Percentiles rank a stretch among this genome's conserved stretches.
Evolutionary conservation across 2,888 invertebrate species (phyloP).

Genomic region (Cosmia pyralina): DNA sequence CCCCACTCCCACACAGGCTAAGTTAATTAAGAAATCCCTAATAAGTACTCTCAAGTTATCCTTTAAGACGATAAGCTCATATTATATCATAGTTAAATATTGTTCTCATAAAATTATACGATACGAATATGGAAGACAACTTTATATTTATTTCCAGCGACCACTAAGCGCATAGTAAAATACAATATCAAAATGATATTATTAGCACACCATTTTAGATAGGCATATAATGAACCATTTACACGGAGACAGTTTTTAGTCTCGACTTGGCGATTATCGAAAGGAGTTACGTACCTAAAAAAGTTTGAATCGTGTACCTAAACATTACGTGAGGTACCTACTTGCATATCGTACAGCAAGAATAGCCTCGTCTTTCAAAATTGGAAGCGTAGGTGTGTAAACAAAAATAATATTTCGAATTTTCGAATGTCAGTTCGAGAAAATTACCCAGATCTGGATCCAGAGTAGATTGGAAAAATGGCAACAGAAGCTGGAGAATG

Average conservation of each 20-base stretch:
- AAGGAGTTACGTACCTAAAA: neutral
- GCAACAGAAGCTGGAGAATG: too few species aligned
- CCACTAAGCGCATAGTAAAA: conserved; percentile 26
- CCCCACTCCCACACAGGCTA: neutral
- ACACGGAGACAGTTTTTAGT: neutral
- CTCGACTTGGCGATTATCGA: neutral
- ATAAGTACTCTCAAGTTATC: conserved; percentile 7
- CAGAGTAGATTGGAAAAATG: too few species aligned
- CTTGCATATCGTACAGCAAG: neutral
- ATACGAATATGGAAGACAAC: conserved; percentile 16
- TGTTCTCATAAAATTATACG: conserved; percentile 17
- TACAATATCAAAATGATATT: conserved; percentile 5
- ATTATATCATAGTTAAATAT: conserved; percentile 10
- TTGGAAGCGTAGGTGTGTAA: too few species aligned
- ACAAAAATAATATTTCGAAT: too few species aligned
- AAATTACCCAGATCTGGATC: too few species aligned
- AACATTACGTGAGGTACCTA: neutral
- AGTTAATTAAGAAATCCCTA: neutral
- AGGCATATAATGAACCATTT: conserved; percentile 9
- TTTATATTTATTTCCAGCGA: conserved; percentile 12
- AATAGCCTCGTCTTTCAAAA: too few species aligned
- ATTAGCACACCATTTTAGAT: conserved; percentile 26
- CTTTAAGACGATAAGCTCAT: neutral
- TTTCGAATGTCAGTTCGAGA: too few species aligned
- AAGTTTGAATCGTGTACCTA: neutral